A percentile compares a stretch with the other conserved stretches of the same genome.
Conservation (phyloP, 2,888 invertebrate genomes). For the Ischnura elegans region DNA sequence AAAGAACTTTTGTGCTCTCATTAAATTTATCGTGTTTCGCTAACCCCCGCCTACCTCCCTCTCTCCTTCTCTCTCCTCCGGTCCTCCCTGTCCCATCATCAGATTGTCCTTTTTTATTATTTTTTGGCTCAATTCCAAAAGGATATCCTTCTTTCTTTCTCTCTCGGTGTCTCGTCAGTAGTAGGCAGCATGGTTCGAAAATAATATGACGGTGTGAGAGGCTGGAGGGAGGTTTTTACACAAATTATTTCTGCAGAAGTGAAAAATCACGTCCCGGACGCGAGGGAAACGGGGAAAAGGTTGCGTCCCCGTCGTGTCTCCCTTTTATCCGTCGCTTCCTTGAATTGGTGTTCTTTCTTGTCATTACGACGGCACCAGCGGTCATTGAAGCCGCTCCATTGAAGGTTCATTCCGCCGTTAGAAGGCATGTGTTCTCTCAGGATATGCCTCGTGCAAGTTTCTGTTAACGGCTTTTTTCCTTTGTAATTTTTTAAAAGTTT, state of each 20-base stretch:
- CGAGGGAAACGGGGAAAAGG: constrained; percentile 11
- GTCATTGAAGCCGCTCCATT: not conserved
- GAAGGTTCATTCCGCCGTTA: not conserved
- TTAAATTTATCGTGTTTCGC: constrained; percentile 64
- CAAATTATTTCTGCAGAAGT: constrained; percentile 32
- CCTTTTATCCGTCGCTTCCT: constrained; percentile 1
- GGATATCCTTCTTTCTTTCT: constrained; percentile 26
- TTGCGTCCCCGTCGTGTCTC: not conserved
- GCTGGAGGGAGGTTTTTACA: not conserved
- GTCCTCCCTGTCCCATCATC: constrained; percentile 56
- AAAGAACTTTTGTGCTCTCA: constrained; percentile 58
- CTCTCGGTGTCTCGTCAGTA: not conserved
- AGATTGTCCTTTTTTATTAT: constrained; percentile 63
- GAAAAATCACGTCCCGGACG: constrained; percentile 38
- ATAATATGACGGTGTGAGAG: too few species aligned
- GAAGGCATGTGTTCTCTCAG: too few species aligned
- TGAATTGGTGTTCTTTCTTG: not conserved
- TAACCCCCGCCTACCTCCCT: not conserved
- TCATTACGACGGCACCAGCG: not conserved
- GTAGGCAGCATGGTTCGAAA: not conserved
- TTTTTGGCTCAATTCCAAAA: constrained; percentile 64
- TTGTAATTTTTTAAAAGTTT: too few species aligned
- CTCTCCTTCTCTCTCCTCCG: not conserved
- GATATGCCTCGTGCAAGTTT: too few species aligned
- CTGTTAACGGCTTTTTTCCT: too few species aligned